Conservation (phyloP, 2,888 invertebrate genomes). For the Sinhomidia bicolor region DNA sequence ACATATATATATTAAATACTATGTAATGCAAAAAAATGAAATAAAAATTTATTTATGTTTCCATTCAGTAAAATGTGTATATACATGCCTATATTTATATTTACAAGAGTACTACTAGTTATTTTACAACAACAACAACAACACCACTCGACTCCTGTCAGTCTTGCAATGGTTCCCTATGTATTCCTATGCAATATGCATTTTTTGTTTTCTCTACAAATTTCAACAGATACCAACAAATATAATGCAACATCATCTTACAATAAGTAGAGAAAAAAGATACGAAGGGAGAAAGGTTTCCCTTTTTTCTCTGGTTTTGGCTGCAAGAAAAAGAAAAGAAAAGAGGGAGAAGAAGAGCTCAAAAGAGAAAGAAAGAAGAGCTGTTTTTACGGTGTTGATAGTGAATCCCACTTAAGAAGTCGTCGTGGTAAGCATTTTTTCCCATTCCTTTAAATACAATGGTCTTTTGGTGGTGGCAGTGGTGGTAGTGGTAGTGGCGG, state of each 20-base stretch:
- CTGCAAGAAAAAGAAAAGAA: slow-evolving; percentile 10
- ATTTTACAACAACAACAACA: slow-evolving; percentile 12
- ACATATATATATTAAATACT: not conserved
- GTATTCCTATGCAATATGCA: slow-evolving; percentile 8
- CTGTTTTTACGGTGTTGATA: slow-evolving; percentile 73
- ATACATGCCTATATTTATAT: slow-evolving; percentile 4
- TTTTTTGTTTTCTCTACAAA: not conserved
- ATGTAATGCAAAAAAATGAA: not conserved
- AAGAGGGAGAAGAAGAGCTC: slow-evolving; percentile 37
- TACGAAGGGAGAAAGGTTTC: slow-evolving; percentile 55
- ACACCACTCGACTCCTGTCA: not conserved
- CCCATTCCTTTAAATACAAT: slow-evolving; percentile 74
- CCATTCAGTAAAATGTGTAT: slow-evolving; percentile 9
- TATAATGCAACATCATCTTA: slow-evolving; percentile 34
- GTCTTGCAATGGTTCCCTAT: no score
- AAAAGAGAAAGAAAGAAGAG: slow-evolving; percentile 42
- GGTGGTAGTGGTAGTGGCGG: slow-evolving; percentile 15
- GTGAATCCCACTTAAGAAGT: slow-evolving; percentile 75
- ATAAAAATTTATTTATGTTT: slow-evolving; percentile 37
- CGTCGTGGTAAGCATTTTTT: slow-evolving; percentile 70
- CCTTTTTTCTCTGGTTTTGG: not conserved
- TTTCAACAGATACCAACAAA: slow-evolving; percentile 11
- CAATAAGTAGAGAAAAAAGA: slow-evolving; percentile 20
- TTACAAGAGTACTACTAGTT: not conserved
- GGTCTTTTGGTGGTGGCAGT: slow-evolving; percentile 50